Conservation (phyloP, 92 coral and sea anemone genomes). For the Phenganax marumi region DNA sequence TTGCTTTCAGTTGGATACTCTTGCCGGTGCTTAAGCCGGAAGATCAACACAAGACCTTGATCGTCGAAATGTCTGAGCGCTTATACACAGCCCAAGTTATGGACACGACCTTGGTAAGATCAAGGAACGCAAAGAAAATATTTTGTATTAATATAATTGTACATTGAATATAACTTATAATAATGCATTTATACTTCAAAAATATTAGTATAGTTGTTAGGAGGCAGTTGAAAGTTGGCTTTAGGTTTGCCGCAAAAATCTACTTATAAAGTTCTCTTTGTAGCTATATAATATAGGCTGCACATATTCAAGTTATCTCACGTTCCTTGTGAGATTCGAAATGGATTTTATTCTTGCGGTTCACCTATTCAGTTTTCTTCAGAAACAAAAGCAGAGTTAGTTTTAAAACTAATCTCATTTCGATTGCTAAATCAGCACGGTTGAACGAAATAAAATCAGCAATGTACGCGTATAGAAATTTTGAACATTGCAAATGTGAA, state of each 20-base stretch:
- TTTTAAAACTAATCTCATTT: slow-evolving; percentile 2
- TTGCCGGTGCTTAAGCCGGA: slow-evolving; percentile 3
- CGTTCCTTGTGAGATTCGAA: neutral
- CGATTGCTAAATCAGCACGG: neutral
- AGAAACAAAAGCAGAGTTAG: neutral
- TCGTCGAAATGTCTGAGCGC: slow-evolving; percentile 36
- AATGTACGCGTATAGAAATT: neutral
- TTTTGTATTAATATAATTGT: slow-evolving; percentile 9
- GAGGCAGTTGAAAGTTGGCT: too few relatives aligned
- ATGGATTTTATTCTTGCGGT: slow-evolving; percentile 3
- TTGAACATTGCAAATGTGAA: slow-evolving; percentile 25
- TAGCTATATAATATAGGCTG: neutral
- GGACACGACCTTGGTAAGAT: slow-evolving; percentile 25
- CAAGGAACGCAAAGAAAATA: slow-evolving; percentile 1
- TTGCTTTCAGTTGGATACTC: neutral
- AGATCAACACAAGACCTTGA: slow-evolving; percentile 42
- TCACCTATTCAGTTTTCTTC: slow-evolving; percentile 21
- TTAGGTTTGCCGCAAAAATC: too few relatives aligned
- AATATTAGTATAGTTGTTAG: too few relatives aligned
- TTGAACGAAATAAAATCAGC: neutral
- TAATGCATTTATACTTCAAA: neutral
- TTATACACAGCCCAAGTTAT: slow-evolving; percentile 28
- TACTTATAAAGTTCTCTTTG: neutral
- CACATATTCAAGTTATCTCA: neutral
- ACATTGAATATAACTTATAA: neutral